A percentile compares a stretch with the other conserved stretches of the same genome.
Evolutionary conservation across 1,140 invertebrate species (phyloP).

Genomic region (Neotoxoptera formosana): DNA sequence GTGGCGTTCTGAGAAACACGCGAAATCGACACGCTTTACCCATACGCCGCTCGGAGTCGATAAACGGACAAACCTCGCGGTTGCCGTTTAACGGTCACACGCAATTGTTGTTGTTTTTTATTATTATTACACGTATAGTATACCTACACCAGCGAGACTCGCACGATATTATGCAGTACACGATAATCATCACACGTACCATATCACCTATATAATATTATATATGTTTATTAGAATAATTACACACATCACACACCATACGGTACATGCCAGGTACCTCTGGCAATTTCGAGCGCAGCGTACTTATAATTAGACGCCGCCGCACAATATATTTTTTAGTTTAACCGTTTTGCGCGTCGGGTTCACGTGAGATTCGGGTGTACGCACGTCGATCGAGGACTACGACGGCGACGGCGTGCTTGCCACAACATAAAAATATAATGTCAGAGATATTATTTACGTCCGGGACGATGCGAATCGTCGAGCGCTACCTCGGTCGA

Average conservation of each 20-base stretch:
- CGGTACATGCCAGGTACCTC: neutral
- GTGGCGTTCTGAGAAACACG: neutral
- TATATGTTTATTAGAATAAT: neutral
- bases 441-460: neutral
- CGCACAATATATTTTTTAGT: neutral
- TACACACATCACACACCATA: too few relatives aligned
- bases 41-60: neutral
- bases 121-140: neutral
- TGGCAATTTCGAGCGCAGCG: neutral
- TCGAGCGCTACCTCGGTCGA: neutral
- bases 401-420: neutral
- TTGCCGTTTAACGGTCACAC: conserved; percentile 13
- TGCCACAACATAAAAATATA: neutral
- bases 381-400: neutral
- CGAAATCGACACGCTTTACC: neutral
- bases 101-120: neutral
- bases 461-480: neutral
- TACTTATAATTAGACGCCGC: neutral
- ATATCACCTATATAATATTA: too few relatives aligned
- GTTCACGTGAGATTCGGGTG: conserved; percentile 5
- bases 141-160: neutral
- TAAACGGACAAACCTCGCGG: neutral
- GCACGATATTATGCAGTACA: neutral
- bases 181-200: neutral
- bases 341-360: neutral